Evolutionary conservation across 92 coral and sea anemone species (phyloP).

Genomic region (Meandrina meandrites): DNA sequence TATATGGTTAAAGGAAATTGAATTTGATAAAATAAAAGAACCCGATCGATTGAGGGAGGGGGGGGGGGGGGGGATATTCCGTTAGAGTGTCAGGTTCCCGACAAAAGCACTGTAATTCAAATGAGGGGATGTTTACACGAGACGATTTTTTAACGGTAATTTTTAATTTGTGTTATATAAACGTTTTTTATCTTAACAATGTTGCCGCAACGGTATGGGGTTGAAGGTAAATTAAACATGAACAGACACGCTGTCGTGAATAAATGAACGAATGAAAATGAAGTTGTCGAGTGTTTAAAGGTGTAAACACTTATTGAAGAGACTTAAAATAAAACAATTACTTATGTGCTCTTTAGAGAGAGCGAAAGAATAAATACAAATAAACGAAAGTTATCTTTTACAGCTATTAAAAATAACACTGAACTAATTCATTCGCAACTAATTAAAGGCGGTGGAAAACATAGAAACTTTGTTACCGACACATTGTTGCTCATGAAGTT

Average conservation of each 20-base stretch:
- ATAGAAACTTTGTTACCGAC: no score
- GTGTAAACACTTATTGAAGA: no score
- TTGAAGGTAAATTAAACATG: not conserved
- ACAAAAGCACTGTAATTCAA: not conserved
- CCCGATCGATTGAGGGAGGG: no score
- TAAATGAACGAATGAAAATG: not conserved
- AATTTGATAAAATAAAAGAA: not conserved
- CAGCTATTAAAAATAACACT: not conserved
- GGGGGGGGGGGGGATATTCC: not conserved
- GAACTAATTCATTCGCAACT: not conserved
- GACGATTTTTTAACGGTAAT: not conserved
- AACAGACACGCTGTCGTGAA: not conserved
- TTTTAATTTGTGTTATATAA: no score
- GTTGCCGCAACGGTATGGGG: no score
- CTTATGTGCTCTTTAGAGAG: not conserved
- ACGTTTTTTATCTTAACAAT: no score
- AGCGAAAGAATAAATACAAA: not conserved
- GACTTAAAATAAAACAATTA: no score
- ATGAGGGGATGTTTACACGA: not conserved
- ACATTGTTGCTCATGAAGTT: no score
- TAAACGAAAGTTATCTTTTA: not conserved
- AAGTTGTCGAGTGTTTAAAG: no score
- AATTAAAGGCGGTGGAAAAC: no score
- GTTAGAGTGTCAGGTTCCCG: not conserved
- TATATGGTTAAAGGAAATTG: not conserved